phyloP scores from a whole-genome alignment of 2,113 vertebrate species.

The Scatophagus argus region DNA sequence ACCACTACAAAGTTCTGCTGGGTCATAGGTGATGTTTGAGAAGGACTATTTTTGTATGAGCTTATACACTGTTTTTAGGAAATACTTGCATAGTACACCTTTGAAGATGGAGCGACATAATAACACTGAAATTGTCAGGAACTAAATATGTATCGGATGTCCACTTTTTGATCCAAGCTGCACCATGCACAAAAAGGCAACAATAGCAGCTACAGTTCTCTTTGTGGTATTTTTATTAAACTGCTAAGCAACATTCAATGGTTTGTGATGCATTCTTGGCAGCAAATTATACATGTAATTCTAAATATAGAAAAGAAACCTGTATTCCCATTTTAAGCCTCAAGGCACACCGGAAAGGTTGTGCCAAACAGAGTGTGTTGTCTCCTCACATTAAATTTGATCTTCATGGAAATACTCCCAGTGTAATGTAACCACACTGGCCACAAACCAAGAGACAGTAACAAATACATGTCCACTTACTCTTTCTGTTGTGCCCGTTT shows the following conservation, averaged over 20 bases:
- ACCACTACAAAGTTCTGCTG: too few species aligned
- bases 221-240: constrained; percentile 9
- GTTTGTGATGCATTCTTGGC: constrained; percentile 4
- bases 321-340: neutral
- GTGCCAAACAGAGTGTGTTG: neutral
- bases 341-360: neutral
- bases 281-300: neutral
- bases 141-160: neutral
- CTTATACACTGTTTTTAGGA: too few species aligned
- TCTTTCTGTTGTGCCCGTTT: neutral
- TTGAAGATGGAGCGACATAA: neutral
- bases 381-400: constrained; percentile 12
- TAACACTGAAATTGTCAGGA: neutral
- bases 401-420: constrained; percentile 5
- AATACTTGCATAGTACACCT: too few species aligned
- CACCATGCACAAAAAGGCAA: neutral
- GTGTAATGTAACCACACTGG: neutral
- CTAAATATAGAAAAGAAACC: constrained; percentile 17
- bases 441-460: neutral
- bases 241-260: neutral
- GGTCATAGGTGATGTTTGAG: too few species aligned
- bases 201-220: neutral
- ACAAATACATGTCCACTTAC: neutral
- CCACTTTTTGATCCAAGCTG: neutral
- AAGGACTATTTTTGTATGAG: too few species aligned